Conservation (phyloP, 2,113 vertebrate species). For the Ondatra zibethicus region DNA sequence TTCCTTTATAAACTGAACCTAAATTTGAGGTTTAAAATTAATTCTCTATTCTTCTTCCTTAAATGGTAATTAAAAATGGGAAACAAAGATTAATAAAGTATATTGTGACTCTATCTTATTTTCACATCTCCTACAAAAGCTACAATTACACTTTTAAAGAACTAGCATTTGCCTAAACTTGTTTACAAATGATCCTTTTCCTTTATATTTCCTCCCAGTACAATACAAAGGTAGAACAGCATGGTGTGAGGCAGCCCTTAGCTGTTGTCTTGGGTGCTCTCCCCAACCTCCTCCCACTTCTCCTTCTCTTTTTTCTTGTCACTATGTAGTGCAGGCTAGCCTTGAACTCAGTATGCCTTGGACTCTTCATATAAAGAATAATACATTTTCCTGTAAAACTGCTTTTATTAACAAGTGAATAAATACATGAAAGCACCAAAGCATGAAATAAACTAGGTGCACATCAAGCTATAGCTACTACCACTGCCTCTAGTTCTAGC, state of each 20-base stretch:
- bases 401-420: slow-evolving; percentile 21
- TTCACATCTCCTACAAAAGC: background rate
- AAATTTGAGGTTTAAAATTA: slow-evolving; percentile 46
- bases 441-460: background rate
- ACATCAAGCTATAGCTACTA: background rate
- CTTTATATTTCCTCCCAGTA: background rate
- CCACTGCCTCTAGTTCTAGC: background rate
- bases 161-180: background rate
- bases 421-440: slow-evolving; percentile 10
- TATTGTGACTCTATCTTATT: background rate
- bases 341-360: background rate
- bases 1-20: slow-evolving; percentile 19
- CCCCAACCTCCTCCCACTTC: background rate
- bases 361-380: background rate
- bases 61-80: slow-evolving; percentile 28
- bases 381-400: background rate
- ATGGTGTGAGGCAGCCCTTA: background rate
- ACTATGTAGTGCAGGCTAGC: background rate
- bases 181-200: background rate
- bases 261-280: background rate
- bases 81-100: slow-evolving; percentile 38
- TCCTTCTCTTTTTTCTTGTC: too few species aligned
- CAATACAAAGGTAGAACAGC: background rate
- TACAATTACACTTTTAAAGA: background rate
- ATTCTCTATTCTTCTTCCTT: slow-evolving; percentile 48